Conservation (phyloP, 2,888 invertebrate genomes). For the Callyntrura sp. region DNA sequence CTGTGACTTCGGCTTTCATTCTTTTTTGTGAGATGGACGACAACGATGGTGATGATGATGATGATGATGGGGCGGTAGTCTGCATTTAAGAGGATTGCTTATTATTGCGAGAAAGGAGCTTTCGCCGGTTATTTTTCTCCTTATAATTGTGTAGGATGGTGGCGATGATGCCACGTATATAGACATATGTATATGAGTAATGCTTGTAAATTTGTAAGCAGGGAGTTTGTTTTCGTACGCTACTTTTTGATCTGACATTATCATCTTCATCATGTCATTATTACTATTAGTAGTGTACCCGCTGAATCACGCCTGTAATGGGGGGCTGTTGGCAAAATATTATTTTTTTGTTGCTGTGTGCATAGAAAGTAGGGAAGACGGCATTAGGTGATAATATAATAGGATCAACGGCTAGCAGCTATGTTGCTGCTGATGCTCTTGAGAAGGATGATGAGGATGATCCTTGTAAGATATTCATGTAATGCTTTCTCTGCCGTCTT, state of each 20-base stretch:
- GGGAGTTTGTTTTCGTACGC: not conserved
- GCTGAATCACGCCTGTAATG: not conserved
- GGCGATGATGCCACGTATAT: too few relatives aligned
- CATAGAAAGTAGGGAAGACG: slow-evolving; percentile 27
- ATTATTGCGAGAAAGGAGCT: not conserved
- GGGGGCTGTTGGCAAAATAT: not conserved
- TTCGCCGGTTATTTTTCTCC: too few relatives aligned
- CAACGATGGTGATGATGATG: not conserved
- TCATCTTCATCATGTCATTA: not conserved
- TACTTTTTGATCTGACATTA: slow-evolving; percentile 11
- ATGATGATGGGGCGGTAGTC: not conserved
- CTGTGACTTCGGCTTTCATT: not conserved
- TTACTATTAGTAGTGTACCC: not conserved
- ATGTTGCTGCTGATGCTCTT: slow-evolving; percentile 9
- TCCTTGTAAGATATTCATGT: slow-evolving; percentile 50
- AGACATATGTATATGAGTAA: not conserved
- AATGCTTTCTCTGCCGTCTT: slow-evolving; percentile 4
- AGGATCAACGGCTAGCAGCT: slow-evolving; percentile 23
- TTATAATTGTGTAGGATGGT: too few relatives aligned
- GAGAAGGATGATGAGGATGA: slow-evolving; percentile 33
- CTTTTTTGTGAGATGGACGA: not conserved
- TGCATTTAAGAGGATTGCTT: not conserved
- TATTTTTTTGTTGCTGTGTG: slow-evolving; percentile 5
- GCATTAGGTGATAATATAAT: slow-evolving; percentile 60
- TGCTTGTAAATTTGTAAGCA: not conserved